Base-by-base conservation (phyloP, 2,113 vertebrate genomes). In the Stictonetta naevosa region DNA sequence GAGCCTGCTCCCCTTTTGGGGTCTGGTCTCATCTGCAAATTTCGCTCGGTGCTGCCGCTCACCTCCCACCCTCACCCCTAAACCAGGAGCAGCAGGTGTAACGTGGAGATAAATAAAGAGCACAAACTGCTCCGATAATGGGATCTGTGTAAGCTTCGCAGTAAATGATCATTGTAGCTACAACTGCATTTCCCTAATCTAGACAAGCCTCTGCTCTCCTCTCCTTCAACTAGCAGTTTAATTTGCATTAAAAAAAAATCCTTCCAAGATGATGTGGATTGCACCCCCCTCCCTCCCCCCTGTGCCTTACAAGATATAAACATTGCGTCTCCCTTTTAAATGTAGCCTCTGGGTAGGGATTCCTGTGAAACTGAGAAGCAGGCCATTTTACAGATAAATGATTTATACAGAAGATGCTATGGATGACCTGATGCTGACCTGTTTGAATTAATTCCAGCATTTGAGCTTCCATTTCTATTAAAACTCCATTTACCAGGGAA, bases 401-500 rank as follows among this genome's bases (percentile, higher is more conserved):
- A 97, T 97, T 97, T 96, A 95, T 92, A 56, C 29, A 44, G 89
- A 94, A 72, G 88, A 90, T 88, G 90, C 97, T 95, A 92, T 85
- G 83, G 95, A 95, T 97, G 97, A 97, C 97, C 97, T 86, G 86
- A 86, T 2, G 60, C 90, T 93, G 95, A 95, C 96, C 97, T 94
- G 82, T 92, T 92, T 46, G 95, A 97, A 97, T 97, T 96, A 97
- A 97, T 97, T 97, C 92, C 92, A 93, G 95, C 87, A 72, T 96
- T 96, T 97, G 86, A 91, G 96, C 95, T 95, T 91, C 96, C 67
- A 95, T 96, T 97, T 97, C 97, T 97, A 98, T 98, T 98, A 98
- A 98, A 98, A 98, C 97, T 92, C 97, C 97, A 98, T 98, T 98
- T 98, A 95, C 96, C 96, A 97, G 96, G 93, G 95, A 97, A 97